Conservation (phyloP, 2,113 vertebrate genomes). For the Cyphomyrus discorhynchus region DNA sequence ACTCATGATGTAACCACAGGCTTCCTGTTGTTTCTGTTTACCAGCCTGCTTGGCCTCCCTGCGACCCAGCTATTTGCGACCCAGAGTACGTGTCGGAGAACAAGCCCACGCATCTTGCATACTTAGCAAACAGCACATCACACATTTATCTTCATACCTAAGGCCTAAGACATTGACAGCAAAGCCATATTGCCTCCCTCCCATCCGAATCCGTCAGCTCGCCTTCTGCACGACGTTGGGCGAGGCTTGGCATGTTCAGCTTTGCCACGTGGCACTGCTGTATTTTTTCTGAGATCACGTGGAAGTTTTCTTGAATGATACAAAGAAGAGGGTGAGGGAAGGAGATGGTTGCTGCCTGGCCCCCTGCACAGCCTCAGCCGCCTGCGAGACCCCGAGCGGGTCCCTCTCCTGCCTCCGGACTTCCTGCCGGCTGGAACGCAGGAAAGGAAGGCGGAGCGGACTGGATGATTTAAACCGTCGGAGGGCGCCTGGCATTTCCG, state of each 20-base stretch:
- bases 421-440: not conserved
- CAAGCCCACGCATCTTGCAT: no score
- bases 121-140: no score
- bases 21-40: not conserved
- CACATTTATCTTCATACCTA: no score
- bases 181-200: not conserved
- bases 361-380: not conserved
- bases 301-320: not conserved
- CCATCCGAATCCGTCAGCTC: not conserved
- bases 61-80: not conserved
- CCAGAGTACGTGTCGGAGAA: no score
- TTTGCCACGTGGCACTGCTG: no score
- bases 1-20: not conserved
- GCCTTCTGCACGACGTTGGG: not conserved
- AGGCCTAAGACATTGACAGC: not conserved
- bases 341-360: not conserved
- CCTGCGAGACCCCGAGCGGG: not conserved
- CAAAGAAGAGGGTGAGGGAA: not conserved
- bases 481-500: not conserved
- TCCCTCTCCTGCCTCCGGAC: not conserved
- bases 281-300: not conserved
- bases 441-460: not conserved
- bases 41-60: not conserved
- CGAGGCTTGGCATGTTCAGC: not conserved
- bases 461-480: not conserved